Percentiles rank a stretch among this genome's conserved stretches.
Conservation (phyloP, 2,888 invertebrate species). For the Melikaiella ostensackeni region DNA sequence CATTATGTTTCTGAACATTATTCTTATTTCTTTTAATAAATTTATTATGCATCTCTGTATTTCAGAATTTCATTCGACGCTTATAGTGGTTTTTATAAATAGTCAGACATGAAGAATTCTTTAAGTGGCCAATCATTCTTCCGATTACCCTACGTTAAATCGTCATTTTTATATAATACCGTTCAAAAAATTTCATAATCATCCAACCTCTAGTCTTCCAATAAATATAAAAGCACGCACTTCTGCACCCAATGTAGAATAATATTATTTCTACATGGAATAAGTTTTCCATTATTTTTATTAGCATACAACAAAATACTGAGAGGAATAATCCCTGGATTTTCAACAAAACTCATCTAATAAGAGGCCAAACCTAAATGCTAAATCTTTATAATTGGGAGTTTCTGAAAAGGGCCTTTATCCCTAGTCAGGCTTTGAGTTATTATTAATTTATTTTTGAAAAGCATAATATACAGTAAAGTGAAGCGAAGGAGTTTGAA, state of each 20-base stretch:
- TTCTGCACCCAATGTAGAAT: not conserved
- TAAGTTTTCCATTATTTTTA: not conserved
- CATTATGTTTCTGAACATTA: no score
- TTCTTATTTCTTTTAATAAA: no score
- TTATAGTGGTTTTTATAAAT: no score
- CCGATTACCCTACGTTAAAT: no score
- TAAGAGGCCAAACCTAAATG: not conserved
- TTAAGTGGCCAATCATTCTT: no score
- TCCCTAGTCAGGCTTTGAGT: not conserved
- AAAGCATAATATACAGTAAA: not conserved
- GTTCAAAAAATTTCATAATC: not conserved
- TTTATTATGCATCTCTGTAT: no score
- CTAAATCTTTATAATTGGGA: not conserved
- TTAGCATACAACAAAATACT: not conserved
- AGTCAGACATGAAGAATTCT: no score
- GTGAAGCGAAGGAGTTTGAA: conserved; percentile 19
- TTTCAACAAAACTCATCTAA: not conserved
- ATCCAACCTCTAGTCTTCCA: not conserved
- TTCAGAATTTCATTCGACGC: no score
- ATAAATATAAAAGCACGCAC: not conserved
- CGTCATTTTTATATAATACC: not conserved
- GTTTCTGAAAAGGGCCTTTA: not conserved
- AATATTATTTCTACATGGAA: not conserved
- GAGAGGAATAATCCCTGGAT: not conserved
- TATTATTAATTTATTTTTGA: conserved; percentile 7